These are phyloP conservation scores for Lepidocyrtoides sp. DNA, from an alignment of 2,888 invertebrate species.

Conservation along the genomic window DNA sequence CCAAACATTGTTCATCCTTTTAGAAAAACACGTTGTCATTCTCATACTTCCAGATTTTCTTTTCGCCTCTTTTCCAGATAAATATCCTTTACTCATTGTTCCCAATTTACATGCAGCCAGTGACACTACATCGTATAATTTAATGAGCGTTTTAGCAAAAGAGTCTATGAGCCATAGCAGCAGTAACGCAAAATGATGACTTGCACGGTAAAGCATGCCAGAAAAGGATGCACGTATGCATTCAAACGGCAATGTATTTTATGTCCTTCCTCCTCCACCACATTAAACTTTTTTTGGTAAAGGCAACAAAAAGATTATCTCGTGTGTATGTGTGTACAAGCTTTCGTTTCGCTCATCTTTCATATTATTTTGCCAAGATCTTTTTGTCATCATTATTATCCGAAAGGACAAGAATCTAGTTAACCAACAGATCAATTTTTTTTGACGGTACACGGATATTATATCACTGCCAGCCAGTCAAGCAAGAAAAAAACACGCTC, in stretches of 20 bases:
- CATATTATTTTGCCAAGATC: too few relatives aligned
- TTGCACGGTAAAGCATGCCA: background rate
- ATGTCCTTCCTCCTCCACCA: background rate
- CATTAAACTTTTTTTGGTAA: too few relatives aligned
- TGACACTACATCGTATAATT: constrained; percentile 67
- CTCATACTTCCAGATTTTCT: background rate
- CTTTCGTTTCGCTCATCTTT: too few relatives aligned
- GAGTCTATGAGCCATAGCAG: constrained; percentile 35
- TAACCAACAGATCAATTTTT: too few relatives aligned
- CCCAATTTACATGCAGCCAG: constrained; percentile 72
- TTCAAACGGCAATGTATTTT: background rate
- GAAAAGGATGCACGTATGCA: background rate
- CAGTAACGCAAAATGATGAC: constrained; percentile 36
- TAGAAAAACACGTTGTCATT: too few relatives aligned
- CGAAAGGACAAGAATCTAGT: background rate
- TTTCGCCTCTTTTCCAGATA: background rate
- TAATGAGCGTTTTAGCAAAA: constrained; percentile 62
- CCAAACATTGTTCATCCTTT: too few relatives aligned
- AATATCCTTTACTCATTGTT: constrained; percentile 45
- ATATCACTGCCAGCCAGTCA: too few relatives aligned
- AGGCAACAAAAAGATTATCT: too few relatives aligned
- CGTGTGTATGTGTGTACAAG: too few relatives aligned
- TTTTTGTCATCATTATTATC: background rate
- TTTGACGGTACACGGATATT: too few relatives aligned
- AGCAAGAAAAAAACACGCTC: too few relatives aligned